Conservation (phyloP, 1,140 invertebrate species). For the Papilio machaon region DNA sequence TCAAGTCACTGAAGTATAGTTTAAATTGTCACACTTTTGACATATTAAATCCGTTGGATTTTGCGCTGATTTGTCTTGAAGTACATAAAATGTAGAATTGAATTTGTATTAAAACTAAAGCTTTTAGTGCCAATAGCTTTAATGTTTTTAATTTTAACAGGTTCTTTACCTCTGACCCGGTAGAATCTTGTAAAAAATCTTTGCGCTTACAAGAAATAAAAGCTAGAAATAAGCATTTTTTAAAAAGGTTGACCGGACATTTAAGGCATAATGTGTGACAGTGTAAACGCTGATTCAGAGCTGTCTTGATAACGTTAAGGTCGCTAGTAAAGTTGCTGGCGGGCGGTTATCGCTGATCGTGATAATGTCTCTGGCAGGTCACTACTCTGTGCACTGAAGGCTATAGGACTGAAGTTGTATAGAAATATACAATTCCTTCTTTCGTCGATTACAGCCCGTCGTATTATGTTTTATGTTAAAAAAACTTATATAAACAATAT, state of each 20-base stretch:
- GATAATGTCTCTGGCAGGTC: slow-evolving; percentile 61
- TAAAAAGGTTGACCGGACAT: neutral
- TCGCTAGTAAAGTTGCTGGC: slow-evolving; percentile 64
- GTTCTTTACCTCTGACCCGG: too few relatives aligned
- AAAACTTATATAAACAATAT: too few relatives aligned
- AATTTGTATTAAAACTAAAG: neutral
- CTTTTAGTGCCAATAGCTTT: neutral
- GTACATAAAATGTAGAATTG: neutral
- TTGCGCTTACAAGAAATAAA: neutral
- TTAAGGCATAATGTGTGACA: neutral
- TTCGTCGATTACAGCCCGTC: too few relatives aligned
- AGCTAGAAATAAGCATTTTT: neutral
- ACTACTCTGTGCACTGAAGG: neutral
- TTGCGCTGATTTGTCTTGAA: neutral
- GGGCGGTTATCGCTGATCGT: slow-evolving; percentile 64
- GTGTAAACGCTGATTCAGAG: slow-evolving; percentile 67
- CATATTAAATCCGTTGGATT: neutral
- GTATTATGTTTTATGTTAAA: too few relatives aligned
- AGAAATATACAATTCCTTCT: too few relatives aligned
- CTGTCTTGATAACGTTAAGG: slow-evolving; percentile 68
- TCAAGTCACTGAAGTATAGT: neutral
- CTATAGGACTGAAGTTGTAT: neutral
- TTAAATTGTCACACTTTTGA: slow-evolving; percentile 22
- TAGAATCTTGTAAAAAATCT: too few relatives aligned
- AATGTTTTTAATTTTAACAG: too few relatives aligned